Conservation (phyloP, 2,113 vertebrate species). For the Mandrillus leucophaeus region DNA sequence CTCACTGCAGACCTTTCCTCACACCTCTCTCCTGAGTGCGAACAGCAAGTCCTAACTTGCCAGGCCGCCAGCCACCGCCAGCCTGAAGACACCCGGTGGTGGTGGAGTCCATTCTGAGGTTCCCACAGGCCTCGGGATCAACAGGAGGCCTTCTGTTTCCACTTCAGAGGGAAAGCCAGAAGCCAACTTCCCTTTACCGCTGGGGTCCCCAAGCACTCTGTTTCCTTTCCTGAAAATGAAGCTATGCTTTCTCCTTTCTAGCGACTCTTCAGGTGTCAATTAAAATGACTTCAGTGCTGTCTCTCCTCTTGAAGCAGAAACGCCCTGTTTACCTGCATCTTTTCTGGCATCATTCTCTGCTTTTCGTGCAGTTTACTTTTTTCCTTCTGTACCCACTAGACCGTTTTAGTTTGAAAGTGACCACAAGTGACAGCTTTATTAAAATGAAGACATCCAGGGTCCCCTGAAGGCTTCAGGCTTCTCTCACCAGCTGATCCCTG, state of each 20-base stretch:
- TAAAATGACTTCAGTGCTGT: slow-evolving; percentile 19
- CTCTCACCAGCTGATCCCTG: slow-evolving; percentile 21
- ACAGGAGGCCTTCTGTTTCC: slow-evolving; percentile 25
- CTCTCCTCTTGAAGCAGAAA: background rate
- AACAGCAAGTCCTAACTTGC: slow-evolving; percentile 49
- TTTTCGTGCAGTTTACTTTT: background rate
- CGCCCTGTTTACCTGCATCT: background rate
- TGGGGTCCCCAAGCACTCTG: background rate
- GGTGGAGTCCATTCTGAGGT: background rate
- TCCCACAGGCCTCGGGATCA: background rate
- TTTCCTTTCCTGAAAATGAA: background rate
- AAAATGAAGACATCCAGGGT: slow-evolving; percentile 67
- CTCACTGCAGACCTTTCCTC: background rate
- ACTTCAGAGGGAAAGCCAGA: slow-evolving; percentile 24
- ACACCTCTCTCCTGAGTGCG: no score
- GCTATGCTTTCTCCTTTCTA: background rate
- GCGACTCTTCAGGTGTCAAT: background rate
- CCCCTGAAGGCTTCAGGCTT: slow-evolving; percentile 41
- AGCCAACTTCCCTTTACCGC: slow-evolving; percentile 24
- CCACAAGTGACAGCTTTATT: slow-evolving; percentile 80
- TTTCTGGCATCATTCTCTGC: background rate
- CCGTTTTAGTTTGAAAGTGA: slow-evolving; percentile 74
- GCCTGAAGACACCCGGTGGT: slow-evolving; percentile 59
- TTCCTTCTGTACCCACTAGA: slow-evolving; percentile 63
- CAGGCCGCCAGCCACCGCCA: background rate